Conservation (phyloP, 2,888 invertebrate genomes). For the Gymnocheta viridis region DNA sequence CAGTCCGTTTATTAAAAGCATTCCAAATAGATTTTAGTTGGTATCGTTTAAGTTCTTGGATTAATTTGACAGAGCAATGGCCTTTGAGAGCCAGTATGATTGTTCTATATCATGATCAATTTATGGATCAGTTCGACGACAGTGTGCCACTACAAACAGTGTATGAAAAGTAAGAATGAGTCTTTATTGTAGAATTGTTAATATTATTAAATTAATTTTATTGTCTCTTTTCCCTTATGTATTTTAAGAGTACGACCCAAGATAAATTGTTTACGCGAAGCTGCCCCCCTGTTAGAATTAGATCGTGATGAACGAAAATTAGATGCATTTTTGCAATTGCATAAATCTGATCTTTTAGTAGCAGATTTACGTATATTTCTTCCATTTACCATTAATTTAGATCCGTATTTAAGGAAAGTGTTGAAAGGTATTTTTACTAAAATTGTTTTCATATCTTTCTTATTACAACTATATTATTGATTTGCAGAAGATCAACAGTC, state of each 20-base stretch:
- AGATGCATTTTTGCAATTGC: constrained; percentile 95
- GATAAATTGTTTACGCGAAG: constrained; percentile 92
- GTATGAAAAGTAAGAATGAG: constrained; percentile 93
- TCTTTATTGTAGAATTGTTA: background rate
- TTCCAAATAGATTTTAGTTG: constrained; percentile 99
- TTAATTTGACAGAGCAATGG: constrained; percentile 99
- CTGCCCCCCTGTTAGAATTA: constrained; percentile 93
- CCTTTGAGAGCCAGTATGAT: constrained; percentile 99
- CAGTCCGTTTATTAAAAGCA: constrained; percentile 96
- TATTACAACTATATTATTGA: constrained; percentile 2
- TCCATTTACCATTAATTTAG: constrained; percentile 98
- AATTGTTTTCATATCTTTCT: background rate
- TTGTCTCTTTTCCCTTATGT: background rate
- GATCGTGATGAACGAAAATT: constrained; percentile 97
- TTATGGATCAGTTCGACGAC: constrained; percentile 94
- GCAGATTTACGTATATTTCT: constrained; percentile 96
- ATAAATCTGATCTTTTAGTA: constrained; percentile 91
- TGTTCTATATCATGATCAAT: constrained; percentile 95
- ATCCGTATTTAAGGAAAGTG: constrained; percentile 98
- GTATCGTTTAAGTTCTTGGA: constrained; percentile 99
- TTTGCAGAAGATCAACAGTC: constrained; percentile 87
- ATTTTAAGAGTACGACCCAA: constrained; percentile 88
- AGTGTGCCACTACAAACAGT: constrained; percentile 92
- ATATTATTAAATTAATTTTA: background rate
- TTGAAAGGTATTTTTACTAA: constrained; percentile 88